phyloP scores from a whole-genome alignment of 2,888 invertebrate genomes.

The Anoplius nigerrimus region DNA sequence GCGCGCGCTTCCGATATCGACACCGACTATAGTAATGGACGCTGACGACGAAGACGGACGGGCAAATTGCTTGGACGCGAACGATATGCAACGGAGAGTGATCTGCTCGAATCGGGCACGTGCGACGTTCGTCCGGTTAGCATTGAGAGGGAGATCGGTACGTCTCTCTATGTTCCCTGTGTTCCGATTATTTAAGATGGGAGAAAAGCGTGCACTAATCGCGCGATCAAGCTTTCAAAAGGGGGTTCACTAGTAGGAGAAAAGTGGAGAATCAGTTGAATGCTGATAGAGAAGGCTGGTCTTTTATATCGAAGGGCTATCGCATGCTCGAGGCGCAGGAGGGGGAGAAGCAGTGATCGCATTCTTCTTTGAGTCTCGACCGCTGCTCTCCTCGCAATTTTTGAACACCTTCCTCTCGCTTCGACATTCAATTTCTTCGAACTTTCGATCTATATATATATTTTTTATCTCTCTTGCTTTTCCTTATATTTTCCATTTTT shows the following conservation, averaged over 20 bases:
- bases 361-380: no score
- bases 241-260: slow-evolving; percentile 7
- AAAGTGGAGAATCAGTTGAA: background rate
- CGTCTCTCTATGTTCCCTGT: slow-evolving; percentile 36
- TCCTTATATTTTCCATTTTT: no score
- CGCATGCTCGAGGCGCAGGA: background rate
- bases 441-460: background rate
- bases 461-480: slow-evolving; percentile 1
- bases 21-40: no score
- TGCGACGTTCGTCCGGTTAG: slow-evolving; percentile 15
- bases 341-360: background rate
- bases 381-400: slow-evolving; percentile 1
- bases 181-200: slow-evolving; percentile 29
- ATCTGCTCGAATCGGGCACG: background rate
- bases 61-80: no score
- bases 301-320: no score
- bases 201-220: slow-evolving; percentile 16
- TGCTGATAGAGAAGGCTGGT: no score
- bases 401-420: slow-evolving; percentile 30
- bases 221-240: slow-evolving; percentile 23
- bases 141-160: slow-evolving; percentile 41
- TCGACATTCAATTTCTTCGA: slow-evolving; percentile 31
- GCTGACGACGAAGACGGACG: no score
- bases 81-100: no score
- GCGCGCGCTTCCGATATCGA: slow-evolving; percentile 7